Percentiles rank a stretch among this genome's conserved stretches.
Evolutionary conservation across 1,140 invertebrate genomes (phyloP).

Genomic region (Orussus abietinus): DNA sequence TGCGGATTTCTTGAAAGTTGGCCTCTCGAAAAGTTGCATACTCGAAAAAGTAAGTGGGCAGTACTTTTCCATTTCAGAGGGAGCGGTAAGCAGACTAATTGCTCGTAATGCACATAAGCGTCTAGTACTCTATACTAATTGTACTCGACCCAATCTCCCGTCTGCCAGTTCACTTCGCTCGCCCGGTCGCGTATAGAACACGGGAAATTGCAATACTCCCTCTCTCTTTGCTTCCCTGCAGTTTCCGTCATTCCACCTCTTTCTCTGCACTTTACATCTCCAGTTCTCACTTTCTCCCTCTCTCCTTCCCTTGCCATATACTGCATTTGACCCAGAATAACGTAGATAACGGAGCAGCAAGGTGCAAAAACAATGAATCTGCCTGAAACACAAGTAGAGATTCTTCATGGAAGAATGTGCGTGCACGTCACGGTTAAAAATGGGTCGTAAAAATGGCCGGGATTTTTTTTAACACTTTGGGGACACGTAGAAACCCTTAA

Average conservation of each 20-base stretch:
- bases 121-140: constrained; percentile 27
- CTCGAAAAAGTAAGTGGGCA: too few relatives aligned
- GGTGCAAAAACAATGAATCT: constrained; percentile 36
- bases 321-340: constrained; percentile 33
- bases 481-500: too few relatives aligned
- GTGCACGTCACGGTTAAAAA: constrained; percentile 3
- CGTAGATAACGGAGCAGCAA: constrained; percentile 33
- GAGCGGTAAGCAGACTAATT: constrained; percentile 25
- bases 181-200: constrained; percentile 17
- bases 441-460: too few relatives aligned
- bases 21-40: too few relatives aligned
- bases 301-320: constrained; percentile 15
- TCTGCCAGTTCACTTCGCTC: constrained; percentile 21
- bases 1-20: too few relatives aligned
- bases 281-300: constrained; percentile 7
- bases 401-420: constrained; percentile 17
- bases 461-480: too few relatives aligned
- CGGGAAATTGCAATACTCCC: constrained; percentile 30
- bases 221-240: constrained; percentile 2
- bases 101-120: constrained; percentile 20
- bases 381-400: constrained; percentile 22
- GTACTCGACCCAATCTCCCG: constrained; percentile 24
- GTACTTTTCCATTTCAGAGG: constrained; percentile 27
- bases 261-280: constrained; percentile 10
- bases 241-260: constrained; percentile 14